Conservation (phyloP, 2,113 vertebrate species). For the Sphyrna mokarran region DNA sequence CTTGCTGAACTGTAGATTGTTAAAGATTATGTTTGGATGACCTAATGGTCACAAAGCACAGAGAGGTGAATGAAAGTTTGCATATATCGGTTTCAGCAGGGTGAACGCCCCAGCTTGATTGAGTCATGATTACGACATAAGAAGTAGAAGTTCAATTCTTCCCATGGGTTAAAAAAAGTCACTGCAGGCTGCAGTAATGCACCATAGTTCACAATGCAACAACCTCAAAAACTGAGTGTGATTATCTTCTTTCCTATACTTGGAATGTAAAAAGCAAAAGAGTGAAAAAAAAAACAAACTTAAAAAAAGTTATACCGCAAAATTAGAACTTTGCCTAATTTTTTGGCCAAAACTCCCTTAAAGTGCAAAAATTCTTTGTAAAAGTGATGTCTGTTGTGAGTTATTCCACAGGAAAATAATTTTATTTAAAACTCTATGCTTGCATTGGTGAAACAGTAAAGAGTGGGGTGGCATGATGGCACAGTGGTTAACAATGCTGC, state of each 20-base stretch:
- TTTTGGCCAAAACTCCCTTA: neutral
- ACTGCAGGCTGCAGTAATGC: neutral
- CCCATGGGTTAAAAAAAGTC: neutral
- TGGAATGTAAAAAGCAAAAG: neutral
- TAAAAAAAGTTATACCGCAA: neutral
- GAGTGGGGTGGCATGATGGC: neutral
- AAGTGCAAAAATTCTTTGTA: neutral
- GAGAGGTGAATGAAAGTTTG: neutral
- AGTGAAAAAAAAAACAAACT: neutral
- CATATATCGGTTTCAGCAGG: neutral
- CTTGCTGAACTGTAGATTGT: too few species aligned
- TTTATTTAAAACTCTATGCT: neutral
- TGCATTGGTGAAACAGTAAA: neutral
- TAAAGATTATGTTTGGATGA: neutral
- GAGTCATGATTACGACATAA: neutral
- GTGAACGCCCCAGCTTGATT: neutral
- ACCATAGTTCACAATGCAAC: neutral
- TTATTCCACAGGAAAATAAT: neutral
- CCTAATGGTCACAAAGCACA: neutral
- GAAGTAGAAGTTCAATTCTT: neutral
- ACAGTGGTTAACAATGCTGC: too few species aligned
- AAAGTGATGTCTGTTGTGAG: neutral
- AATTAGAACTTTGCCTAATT: neutral
- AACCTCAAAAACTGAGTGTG: neutral
- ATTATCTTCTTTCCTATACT: neutral